Evolutionary conservation across 2,797 vertebrate genomes (phyloP).

Genomic region (Crenuchus spilurus): DNA sequence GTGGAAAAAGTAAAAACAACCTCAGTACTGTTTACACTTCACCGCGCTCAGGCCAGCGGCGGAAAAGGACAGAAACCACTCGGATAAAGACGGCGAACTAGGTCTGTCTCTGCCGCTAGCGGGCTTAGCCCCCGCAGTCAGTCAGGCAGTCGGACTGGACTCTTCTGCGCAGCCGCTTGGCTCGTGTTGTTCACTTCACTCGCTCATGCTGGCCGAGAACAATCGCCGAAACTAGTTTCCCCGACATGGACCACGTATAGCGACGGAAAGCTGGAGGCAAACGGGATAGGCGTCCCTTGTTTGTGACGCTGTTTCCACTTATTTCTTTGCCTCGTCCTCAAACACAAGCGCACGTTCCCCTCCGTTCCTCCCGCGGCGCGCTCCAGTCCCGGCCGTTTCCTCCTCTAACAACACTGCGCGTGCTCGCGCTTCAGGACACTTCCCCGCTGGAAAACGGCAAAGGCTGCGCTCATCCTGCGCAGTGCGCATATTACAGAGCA

Average conservation of each 20-base stretch:
- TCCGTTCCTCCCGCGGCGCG: constrained; percentile 45
- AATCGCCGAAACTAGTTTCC: constrained; percentile 18
- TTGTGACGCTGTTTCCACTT: constrained; percentile 10
- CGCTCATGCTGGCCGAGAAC: constrained; percentile 49
- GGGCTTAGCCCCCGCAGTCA: not conserved
- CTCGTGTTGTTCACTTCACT: constrained; percentile 61
- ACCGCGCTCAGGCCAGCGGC: not conserved
- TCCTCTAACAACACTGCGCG: constrained; percentile 56
- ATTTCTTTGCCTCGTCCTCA: constrained; percentile 34
- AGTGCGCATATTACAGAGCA: constrained; percentile 20
- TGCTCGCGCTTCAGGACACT: constrained; percentile 63
- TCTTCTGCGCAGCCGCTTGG: not conserved
- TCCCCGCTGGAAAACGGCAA: constrained; percentile 54
- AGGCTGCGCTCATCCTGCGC: constrained; percentile 50
- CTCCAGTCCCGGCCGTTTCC: constrained; percentile 66
- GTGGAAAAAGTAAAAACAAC: constrained; percentile 47
- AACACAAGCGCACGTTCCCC: constrained; percentile 46
- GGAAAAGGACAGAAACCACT: not conserved
- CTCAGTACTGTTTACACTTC: constrained; percentile 12
- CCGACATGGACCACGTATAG: not conserved
- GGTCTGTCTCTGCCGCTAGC: constrained; percentile 22
- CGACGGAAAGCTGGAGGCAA: not conserved
- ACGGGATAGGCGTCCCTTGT: not conserved
- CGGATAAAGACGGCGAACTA: constrained; percentile 14
- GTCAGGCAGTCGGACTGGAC: no score